These are phyloP conservation scores for Ephestia elutella DNA, from an alignment of 1,140 invertebrate species.

Conservation along the genomic window DNA sequence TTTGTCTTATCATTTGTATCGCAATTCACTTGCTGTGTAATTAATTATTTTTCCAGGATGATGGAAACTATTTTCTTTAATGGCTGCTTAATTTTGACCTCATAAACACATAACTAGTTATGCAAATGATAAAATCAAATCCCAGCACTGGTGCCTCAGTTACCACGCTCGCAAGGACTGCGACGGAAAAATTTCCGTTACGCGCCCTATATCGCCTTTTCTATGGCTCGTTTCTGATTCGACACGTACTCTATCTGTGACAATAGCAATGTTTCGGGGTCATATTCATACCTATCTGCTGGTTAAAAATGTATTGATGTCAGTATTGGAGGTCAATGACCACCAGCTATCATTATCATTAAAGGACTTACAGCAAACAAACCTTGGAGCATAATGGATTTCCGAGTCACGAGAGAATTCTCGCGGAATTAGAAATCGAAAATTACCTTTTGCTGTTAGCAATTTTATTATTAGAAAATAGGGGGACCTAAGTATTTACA, in stretches of 20 bases:
- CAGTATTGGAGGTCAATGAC: conserved; percentile 46
- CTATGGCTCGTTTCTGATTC: conserved; percentile 59
- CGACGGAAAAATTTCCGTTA: conserved; percentile 46
- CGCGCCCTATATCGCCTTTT: conserved; percentile 64
- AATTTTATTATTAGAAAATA: no score
- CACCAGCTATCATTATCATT: conserved; percentile 12
- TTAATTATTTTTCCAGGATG: no score
- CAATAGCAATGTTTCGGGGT: conserved; percentile 64
- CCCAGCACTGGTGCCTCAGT: conserved; percentile 35
- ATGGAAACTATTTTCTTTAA: no score
- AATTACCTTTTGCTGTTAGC: neutral
- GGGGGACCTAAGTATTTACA: no score
- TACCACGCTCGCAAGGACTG: conserved; percentile 27
- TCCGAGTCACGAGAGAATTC: conserved; percentile 4
- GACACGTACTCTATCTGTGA: conserved; percentile 65
- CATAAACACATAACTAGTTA: neutral
- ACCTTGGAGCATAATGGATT: neutral
- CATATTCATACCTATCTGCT: conserved; percentile 55
- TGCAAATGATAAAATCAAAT: conserved; percentile 9
- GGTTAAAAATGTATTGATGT: conserved; percentile 52
- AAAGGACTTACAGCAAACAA: neutral
- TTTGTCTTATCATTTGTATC: no score
- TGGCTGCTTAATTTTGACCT: no score
- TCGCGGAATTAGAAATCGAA: neutral
- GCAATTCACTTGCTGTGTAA: no score